Base-by-base conservation (phyloP, 2,113 vertebrate genomes). In the Hystrix cristata region DNA sequence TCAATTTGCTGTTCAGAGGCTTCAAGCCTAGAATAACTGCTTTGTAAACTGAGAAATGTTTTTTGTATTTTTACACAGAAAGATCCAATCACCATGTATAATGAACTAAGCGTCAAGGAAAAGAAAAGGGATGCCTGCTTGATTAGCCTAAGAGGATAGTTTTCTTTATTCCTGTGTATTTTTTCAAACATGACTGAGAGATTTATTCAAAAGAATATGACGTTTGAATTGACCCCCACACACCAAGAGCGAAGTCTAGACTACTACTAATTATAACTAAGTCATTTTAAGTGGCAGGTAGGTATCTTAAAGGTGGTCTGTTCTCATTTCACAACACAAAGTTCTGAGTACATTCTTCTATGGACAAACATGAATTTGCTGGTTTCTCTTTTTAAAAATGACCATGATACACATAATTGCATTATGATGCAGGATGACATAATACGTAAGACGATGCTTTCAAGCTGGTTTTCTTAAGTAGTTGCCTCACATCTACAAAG, bases 51-150 rank as follows among this genome's bases (percentile, higher is more conserved):
- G 98, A 87, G 97, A 95, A 98, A 97, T 97, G 97, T 98, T 98
- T 98, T 98, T 98, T 98, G 94, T 97, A 97, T 97, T 98, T 98
- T 98, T 98, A 98, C 98, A 98, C 97, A 98, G 97, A 98, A 97
- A 95, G 96, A 97, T 97, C 91, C 76, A 67, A 74, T 98, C 91
- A 88, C 43, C 80, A 96, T 94, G 96, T 86, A 27, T 79, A 97
- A 98, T 1, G 69, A 98, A 86, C 90, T n/a, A 90, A 98, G 94
- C 94, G 95, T 95, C 89, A 95, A 90, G 92, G 76, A 97, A 85
- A 98, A 95, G 74, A 83, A 98, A 64, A 72, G 95, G 87, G 95
- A 90, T 94, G 94, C 92, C 96, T 97, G 97, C 98, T 98, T 74
- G 96, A 97, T 95, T 98, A 98, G 98, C 97, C 90, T 98, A 97